phyloP scores from a whole-genome alignment of 2,113 vertebrate genomes.

The Anarhynchus alexandrinus region DNA sequence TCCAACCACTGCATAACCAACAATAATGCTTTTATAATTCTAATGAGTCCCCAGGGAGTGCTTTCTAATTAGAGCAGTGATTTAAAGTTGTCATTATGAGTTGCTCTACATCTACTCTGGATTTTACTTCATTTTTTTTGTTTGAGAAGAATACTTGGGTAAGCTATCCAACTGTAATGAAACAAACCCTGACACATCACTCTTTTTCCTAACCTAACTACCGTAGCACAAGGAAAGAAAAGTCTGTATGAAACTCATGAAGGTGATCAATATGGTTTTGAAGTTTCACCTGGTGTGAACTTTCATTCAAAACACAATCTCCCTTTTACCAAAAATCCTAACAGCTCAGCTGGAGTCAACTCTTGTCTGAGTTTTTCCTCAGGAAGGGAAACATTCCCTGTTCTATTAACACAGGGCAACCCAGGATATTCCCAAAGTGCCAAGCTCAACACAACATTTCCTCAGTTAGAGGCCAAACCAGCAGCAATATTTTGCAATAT shows the following conservation, averaged over 20 bases:
- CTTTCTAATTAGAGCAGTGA: slow-evolving; percentile 43
- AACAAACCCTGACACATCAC: not conserved
- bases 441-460: not conserved
- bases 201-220: not conserved
- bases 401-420: not conserved
- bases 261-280: not conserved
- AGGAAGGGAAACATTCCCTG: not conserved
- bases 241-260: not conserved
- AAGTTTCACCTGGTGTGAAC: not conserved
- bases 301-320: not conserved
- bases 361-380: not conserved
- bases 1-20: not conserved
- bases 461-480: not conserved
- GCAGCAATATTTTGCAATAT: not conserved
- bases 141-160: not conserved
- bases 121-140: not conserved
- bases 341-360: not conserved
- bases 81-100: slow-evolving; percentile 36
- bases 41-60: slow-evolving; percentile 41
- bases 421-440: not conserved
- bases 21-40: slow-evolving; percentile 52
- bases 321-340: not conserved
- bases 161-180: not conserved
- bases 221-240: accelerated
- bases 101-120: not conserved